phyloP scores from a whole-genome alignment of 1,140 invertebrate genomes.

The Eueides isabella region DNA sequence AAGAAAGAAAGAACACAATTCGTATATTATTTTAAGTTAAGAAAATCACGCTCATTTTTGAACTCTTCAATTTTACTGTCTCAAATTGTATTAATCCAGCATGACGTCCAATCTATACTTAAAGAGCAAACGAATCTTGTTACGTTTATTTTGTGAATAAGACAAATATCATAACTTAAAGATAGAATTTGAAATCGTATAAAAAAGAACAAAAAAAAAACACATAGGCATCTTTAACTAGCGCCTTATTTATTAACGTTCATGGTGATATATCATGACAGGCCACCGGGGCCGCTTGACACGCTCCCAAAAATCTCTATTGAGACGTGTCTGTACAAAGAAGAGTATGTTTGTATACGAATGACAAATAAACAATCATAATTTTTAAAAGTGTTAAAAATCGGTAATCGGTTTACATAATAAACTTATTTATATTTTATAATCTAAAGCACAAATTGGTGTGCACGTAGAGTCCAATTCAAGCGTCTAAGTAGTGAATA shows the following conservation, averaged over 20 bases:
- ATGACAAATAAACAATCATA: slow-evolving; percentile 53
- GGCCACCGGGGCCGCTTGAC: slow-evolving; percentile 62
- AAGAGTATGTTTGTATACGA: slow-evolving; percentile 48
- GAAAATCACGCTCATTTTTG: too few species aligned
- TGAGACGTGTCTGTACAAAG: slow-evolving; percentile 56
- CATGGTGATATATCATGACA: slow-evolving; percentile 59
- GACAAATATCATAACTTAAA: slow-evolving; percentile 37
- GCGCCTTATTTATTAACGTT: slow-evolving; percentile 63
- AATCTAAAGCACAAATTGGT: slow-evolving; percentile 28
- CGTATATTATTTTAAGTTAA: too few species aligned
- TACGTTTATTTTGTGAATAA: background rate
- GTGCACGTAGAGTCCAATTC: background rate
- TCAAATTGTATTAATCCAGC: background rate
- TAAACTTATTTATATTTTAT: slow-evolving; percentile 38
- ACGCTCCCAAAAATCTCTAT: slow-evolving; percentile 54
- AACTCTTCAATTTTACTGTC: too few species aligned
- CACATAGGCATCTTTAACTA: slow-evolving; percentile 58
- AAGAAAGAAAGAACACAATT: too few species aligned
- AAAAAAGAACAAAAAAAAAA: slow-evolving; percentile 56
- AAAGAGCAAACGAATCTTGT: too few species aligned
- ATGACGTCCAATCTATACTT: too few species aligned
- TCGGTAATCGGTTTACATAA: slow-evolving; percentile 27
- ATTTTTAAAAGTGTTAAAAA: slow-evolving; percentile 33
- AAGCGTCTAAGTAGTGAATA: slow-evolving; percentile 30
- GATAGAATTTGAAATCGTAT: slow-evolving; percentile 44